Evolutionary conservation across 2,113 vertebrate genomes (phyloP).

Genomic region (Pitta sordida): DNA sequence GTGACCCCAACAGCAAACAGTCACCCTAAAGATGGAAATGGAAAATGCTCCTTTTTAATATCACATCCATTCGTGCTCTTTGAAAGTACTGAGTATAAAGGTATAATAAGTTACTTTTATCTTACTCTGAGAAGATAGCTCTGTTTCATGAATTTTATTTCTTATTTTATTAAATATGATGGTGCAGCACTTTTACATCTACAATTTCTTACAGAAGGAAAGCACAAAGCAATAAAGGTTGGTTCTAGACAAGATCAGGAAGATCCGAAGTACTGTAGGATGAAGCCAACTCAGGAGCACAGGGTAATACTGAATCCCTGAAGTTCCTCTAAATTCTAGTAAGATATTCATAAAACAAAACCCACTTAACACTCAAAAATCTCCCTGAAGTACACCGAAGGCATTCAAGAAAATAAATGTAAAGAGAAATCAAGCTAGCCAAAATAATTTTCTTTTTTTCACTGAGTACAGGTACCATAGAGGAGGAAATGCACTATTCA

Average conservation of each 20-base stretch:
- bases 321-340: neutral
- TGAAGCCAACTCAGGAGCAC: neutral
- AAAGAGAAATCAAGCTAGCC: neutral
- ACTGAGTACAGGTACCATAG: neutral
- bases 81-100: neutral
- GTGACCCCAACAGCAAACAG: neutral
- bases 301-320: neutral
- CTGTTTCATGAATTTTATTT: neutral
- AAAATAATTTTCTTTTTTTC: neutral
- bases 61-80: neutral
- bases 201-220: neutral
- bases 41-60: neutral
- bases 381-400: neutral
- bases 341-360: neutral
- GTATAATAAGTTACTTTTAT: neutral
- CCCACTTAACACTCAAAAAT: neutral
- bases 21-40: neutral
- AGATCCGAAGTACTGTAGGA: neutral
- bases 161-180: neutral
- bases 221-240: neutral
- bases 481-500: neutral
- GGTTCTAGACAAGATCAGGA: neutral
- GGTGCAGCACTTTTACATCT: neutral
- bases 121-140: neutral
- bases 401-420: neutral